Conservation (phyloP, 2,888 invertebrate species). For the Linnaemya tessellans region DNA sequence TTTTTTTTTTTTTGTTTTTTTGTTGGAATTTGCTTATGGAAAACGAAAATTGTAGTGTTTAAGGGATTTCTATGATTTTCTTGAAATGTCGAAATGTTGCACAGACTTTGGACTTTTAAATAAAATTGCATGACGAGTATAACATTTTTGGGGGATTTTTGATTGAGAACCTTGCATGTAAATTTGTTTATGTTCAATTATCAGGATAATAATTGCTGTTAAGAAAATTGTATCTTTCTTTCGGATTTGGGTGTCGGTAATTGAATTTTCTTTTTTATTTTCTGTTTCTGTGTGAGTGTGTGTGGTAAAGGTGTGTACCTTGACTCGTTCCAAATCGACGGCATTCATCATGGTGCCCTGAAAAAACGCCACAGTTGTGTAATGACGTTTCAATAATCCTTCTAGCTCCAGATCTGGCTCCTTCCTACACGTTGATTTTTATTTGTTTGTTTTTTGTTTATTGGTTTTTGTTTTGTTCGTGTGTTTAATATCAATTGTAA, state of each 20-base stretch:
- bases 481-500: slow-evolving; percentile 33
- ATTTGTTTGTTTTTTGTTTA: slow-evolving; percentile 33
- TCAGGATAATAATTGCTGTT: slow-evolving; percentile 18
- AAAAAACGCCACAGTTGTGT: slow-evolving; percentile 99
- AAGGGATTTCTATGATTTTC: slow-evolving; percentile 21
- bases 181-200: too few relatives aligned
- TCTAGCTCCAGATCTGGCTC: slow-evolving; percentile 99
- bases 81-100: slow-evolving; percentile 55
- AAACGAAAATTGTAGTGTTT: slow-evolving; percentile 12
- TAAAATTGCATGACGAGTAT: slow-evolving; percentile 20
- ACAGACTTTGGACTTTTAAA: slow-evolving; percentile 34
- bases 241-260: slow-evolving; percentile 21
- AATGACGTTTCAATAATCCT: slow-evolving; percentile 99
- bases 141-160: background rate
- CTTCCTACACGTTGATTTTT: slow-evolving; percentile 90
- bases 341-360: slow-evolving; percentile 99
- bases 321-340: slow-evolving; percentile 99
- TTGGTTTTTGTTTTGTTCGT: slow-evolving; percentile 18
- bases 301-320: slow-evolving; percentile 87
- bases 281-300: slow-evolving; percentile 7
- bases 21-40: slow-evolving; percentile 12
- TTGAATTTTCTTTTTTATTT: background rate
- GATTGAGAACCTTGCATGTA: slow-evolving; percentile 15
- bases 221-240: slow-evolving; percentile 10
- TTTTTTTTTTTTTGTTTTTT: slow-evolving; percentile 11